phyloP scores from a whole-genome alignment of 1,140 invertebrate species.

The Ephestia elutella region DNA sequence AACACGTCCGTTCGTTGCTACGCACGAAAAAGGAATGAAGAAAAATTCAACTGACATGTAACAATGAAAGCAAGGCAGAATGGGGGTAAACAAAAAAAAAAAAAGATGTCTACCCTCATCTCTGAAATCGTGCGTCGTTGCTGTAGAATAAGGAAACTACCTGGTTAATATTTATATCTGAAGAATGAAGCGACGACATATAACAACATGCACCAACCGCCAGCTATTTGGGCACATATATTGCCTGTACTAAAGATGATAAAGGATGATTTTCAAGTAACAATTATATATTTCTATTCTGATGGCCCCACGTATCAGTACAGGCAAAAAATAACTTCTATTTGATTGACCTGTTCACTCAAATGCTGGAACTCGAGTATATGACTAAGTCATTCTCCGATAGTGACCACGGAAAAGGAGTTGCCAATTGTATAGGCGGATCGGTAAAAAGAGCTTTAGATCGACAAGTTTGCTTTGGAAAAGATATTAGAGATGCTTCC shows the following conservation, averaged over 20 bases:
- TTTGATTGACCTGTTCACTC: background rate
- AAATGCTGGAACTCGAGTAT: background rate
- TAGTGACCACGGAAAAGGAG: conserved; percentile 9
- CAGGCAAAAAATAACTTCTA: conserved; percentile 21
- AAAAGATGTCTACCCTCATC: too few species aligned
- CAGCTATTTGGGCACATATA: conserved; percentile 19
- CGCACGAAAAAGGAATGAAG: too few species aligned
- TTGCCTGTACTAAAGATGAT: conserved; percentile 13
- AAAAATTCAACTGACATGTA: too few species aligned
- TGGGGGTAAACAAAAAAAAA: too few species aligned
- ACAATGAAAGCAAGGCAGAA: too few species aligned
- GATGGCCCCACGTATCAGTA: conserved; percentile 17
- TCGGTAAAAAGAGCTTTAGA: conserved; percentile 11
- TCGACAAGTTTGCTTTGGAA: conserved; percentile 5
- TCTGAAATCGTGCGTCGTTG: too few species aligned
- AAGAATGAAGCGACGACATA: too few species aligned
- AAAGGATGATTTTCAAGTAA: conserved; percentile 3
- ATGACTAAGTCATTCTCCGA: conserved; percentile 13
- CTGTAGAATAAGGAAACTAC: too few species aligned
- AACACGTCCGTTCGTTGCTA: too few species aligned
- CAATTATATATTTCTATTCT: conserved; percentile 15
- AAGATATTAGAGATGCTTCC: conserved; percentile 7
- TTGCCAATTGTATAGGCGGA: conserved; percentile 11
- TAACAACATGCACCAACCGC: conserved; percentile 15
- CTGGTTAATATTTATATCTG: too few species aligned